Conservation (phyloP, 2,888 invertebrate species). For the Tyria jacobaeae region DNA sequence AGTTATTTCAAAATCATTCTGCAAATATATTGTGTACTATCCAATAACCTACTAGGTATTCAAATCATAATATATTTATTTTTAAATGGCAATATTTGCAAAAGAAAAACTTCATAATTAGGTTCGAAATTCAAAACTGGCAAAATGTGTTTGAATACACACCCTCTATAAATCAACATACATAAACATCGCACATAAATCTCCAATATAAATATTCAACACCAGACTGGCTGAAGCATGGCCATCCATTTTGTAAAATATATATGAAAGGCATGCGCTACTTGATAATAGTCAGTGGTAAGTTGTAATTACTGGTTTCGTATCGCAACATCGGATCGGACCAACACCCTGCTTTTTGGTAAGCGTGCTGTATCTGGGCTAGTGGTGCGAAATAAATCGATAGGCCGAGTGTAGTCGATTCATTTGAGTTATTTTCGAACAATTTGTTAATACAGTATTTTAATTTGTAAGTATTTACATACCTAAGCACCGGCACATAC, state of each 20-base stretch:
- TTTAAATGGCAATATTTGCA: no score
- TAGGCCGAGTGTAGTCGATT: constrained; percentile 26
- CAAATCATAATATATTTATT: constrained; percentile 3
- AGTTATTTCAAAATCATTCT: neutral
- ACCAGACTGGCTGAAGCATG: constrained; percentile 67
- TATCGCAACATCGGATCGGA: constrained; percentile 75
- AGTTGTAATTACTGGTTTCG: constrained; percentile 78
- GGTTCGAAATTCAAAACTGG: constrained; percentile 39
- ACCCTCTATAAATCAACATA: constrained; percentile 67
- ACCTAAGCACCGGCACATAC: no score
- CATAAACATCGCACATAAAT: constrained; percentile 75
- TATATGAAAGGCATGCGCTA: constrained; percentile 83
- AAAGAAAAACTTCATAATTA: neutral
- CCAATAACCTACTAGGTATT: constrained; percentile 3
- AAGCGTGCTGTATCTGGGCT: constrained; percentile 45
- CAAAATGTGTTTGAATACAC: constrained; percentile 47
- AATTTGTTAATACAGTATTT: neutral
- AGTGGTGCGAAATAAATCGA: constrained; percentile 47
- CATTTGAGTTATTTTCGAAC: neutral
- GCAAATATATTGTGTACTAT: neutral
- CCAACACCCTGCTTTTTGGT: constrained; percentile 74
- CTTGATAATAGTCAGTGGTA: constrained; percentile 84
- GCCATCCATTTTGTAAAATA: constrained; percentile 84
- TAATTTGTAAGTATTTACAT: no score
- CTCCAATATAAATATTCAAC: constrained; percentile 83